phyloP scores from a whole-genome alignment of 2,888 invertebrate species.

The Vandiemenella viatica region DNA sequence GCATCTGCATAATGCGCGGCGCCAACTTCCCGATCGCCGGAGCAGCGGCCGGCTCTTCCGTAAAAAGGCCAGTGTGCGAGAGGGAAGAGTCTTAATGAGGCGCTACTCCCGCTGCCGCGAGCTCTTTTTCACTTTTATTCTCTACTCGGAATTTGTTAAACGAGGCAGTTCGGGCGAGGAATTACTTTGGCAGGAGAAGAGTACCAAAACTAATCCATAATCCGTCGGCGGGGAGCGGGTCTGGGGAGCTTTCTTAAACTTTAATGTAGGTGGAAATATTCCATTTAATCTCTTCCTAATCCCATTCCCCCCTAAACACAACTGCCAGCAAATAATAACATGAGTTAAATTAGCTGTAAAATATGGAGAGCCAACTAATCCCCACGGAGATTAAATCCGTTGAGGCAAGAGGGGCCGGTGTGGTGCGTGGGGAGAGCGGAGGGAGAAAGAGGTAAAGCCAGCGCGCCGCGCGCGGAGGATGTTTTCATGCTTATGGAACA shows the following conservation, averaged over 20 bases:
- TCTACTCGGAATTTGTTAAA: neutral
- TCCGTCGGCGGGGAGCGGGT: conserved; percentile 7
- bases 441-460: conserved; percentile 7
- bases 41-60: too few relatives aligned
- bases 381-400: conserved; percentile 17
- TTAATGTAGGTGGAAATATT: conserved; percentile 18
- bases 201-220: conserved; percentile 15
- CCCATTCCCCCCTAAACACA: conserved; percentile 18
- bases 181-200: conserved; percentile 1
- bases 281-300: conserved; percentile 18
- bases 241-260: conserved; percentile 16
- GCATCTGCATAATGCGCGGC: too few relatives aligned
- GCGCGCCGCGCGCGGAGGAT: too few relatives aligned
- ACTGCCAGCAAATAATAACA: conserved; percentile 19
- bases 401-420: conserved; percentile 10
- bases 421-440: conserved; percentile 3
- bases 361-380: conserved; percentile 18
- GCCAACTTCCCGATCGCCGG: too few relatives aligned
- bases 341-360: conserved; percentile 19
- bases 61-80: too few relatives aligned
- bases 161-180: neutral
- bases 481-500: neutral
- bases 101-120: too few relatives aligned
- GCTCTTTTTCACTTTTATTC: neutral
- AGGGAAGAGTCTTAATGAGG: neutral